Evolutionary conservation across 1,140 invertebrate genomes (phyloP).

Genomic region (Orius insidiosus): DNA sequence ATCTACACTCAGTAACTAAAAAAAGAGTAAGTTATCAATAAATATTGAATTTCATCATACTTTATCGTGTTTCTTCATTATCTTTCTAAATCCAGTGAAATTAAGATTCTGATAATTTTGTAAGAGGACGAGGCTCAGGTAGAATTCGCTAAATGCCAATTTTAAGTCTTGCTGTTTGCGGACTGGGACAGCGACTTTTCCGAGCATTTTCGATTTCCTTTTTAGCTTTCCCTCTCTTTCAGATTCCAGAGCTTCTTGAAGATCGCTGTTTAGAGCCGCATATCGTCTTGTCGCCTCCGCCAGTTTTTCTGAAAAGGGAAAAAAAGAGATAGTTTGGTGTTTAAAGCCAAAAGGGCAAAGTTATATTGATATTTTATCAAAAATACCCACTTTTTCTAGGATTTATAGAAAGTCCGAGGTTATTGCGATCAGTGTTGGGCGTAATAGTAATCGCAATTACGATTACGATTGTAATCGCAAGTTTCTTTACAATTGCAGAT

Average conservation of each 20-base stretch:
- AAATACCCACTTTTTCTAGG: too few species aligned
- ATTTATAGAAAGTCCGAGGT: too few species aligned
- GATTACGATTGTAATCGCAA: too few species aligned
- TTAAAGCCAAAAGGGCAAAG: constrained; percentile 1
- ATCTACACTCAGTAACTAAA: constrained; percentile 48
- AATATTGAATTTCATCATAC: constrained; percentile 36
- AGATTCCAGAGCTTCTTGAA: constrained; percentile 55
- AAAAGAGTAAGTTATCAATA: constrained; percentile 12
- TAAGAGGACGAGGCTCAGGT: constrained; percentile 84
- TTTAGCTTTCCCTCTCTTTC: constrained; percentile 36
- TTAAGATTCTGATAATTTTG: constrained; percentile 91
- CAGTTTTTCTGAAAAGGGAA: constrained; percentile 63
- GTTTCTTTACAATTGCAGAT: too few species aligned
- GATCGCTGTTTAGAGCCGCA: constrained; percentile 73
- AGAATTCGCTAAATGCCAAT: constrained; percentile 97
- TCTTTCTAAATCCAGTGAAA: constrained; percentile 97
- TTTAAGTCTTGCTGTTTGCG: constrained; percentile 86
- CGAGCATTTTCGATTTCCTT: constrained; percentile 25
- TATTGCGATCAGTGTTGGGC: too few species aligned
- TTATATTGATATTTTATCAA: too few species aligned
- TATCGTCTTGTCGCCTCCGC: constrained; percentile 92
- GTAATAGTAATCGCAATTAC: too few species aligned
- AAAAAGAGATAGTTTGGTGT: too few species aligned
- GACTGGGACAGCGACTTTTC: constrained; percentile 36
- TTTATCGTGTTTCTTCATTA: constrained; percentile 99